A percentile compares a stretch with the other conserved stretches of the same genome.
These are phyloP conservation scores for Lepidochitona cinerea DNA, from an alignment of 2,888 invertebrate species.

Conservation along the genomic window DNA sequence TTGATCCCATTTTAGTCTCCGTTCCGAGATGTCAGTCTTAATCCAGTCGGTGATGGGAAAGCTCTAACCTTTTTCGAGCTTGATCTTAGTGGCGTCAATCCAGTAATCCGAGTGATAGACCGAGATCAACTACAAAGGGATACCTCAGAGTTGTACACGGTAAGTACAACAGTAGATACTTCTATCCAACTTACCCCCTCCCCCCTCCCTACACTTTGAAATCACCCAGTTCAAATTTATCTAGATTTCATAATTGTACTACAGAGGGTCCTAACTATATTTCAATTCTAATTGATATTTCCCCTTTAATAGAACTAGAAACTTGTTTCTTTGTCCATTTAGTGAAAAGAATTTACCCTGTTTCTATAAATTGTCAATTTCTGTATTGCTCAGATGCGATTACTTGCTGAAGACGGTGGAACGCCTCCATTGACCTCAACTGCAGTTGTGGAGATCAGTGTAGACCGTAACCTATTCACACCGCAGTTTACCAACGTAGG, in stretches of 20 bases:
- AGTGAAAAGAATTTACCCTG: too few species aligned
- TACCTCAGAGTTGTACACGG: constrained; percentile 1
- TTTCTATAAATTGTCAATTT: background rate
- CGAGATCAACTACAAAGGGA: constrained; percentile 82
- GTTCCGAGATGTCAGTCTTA: constrained; percentile 43
- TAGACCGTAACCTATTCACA: constrained; percentile 12
- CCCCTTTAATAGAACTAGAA: background rate
- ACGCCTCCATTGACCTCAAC: constrained; percentile 37
- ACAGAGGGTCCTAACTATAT: too few species aligned
- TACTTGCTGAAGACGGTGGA: constrained; percentile 42
- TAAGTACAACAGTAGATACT: background rate
- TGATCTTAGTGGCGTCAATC: background rate
- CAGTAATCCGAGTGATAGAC: constrained; percentile 63
- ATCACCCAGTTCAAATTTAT: too few species aligned
- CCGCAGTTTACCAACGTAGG: constrained; percentile 3
- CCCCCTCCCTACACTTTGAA: too few species aligned
- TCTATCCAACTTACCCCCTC: too few species aligned
- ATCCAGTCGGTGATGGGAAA: constrained; percentile 43
- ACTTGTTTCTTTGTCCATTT: too few species aligned
- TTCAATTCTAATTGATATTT: background rate
- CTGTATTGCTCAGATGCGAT: constrained; percentile 23
- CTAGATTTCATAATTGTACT: too few species aligned
- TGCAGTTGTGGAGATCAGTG: constrained; percentile 34
- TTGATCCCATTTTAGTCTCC: constrained; percentile 21
- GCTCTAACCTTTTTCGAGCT: constrained; percentile 16